Conservation (phyloP, 2,113 vertebrate species). For the Zapus hudsonius region DNA sequence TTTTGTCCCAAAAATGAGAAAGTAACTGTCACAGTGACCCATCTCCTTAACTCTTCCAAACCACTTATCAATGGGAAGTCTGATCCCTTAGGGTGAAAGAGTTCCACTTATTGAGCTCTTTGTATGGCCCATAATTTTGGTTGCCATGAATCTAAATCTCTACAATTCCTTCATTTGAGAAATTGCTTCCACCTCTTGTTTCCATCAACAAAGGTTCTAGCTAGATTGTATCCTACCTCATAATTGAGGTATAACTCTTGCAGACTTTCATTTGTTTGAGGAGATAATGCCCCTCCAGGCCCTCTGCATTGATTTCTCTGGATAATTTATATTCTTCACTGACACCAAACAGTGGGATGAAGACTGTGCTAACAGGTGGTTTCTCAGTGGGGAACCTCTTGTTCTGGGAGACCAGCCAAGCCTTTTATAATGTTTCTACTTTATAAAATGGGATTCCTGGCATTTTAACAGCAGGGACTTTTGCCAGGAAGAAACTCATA, state of each 20-base stretch:
- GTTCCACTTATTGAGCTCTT: background rate
- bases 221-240: background rate
- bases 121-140: background rate
- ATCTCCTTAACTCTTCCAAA: background rate
- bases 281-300: conserved; percentile 31
- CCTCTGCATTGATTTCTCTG: background rate
- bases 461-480: conserved; percentile 64
- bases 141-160: background rate
- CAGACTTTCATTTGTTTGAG: conserved; percentile 8
- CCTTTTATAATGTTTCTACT: conserved; percentile 58
- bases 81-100: background rate
- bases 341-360: conserved; percentile 49
- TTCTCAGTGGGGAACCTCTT: conserved; percentile 67
- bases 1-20: no score
- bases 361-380: conserved; percentile 69
- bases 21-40: background rate
- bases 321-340: conserved; percentile 17
- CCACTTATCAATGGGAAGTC: conserved; percentile 2
- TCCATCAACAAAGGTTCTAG: conserved; percentile 11
- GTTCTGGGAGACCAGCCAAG: conserved; percentile 68
- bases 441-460: conserved; percentile 63
- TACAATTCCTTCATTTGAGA: background rate
- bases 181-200: background rate
- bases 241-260: conserved; percentile 37
- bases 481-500: conserved; percentile 29